Percentiles rank a stretch among this genome's conserved stretches.
These are phyloP conservation scores for Ostrea denselamellosa DNA, from an alignment of 1,140 invertebrate genomes.

Conservation along the genomic window DNA sequence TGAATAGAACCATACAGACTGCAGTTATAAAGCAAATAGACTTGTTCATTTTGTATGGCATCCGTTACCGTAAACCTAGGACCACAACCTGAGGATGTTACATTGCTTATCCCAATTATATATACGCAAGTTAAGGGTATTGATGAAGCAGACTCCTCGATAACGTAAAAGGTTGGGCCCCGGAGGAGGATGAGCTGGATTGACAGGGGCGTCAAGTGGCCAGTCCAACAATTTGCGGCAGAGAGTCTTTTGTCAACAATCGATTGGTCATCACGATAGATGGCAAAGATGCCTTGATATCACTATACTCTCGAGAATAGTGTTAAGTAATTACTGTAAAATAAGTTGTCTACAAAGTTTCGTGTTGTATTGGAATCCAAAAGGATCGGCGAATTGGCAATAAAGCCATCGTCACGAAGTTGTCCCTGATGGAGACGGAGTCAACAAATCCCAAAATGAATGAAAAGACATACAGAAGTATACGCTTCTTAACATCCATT, in stretches of 20 bases:
- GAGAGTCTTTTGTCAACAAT: not conserved
- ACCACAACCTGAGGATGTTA: not conserved
- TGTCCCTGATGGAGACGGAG: not conserved
- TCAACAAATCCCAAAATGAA: too few species aligned
- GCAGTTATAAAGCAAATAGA: not conserved
- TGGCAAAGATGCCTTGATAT: not conserved
- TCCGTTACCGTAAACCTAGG: not conserved
- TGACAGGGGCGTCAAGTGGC: conserved; percentile 1
- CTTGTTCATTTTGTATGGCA: not conserved
- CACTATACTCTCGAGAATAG: not conserved
- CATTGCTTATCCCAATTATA: not conserved
- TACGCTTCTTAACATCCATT: not conserved
- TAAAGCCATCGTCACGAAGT: not conserved
- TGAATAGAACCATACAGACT: not conserved
- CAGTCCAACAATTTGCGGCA: not conserved
- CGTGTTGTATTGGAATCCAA: not conserved
- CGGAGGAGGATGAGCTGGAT: not conserved
- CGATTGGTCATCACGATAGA: conserved; percentile 24
- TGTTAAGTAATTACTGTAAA: not conserved
- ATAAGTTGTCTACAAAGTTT: conserved; percentile 9
- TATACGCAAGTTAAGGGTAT: not conserved
- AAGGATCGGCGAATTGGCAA: not conserved
- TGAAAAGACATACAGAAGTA: too few species aligned
- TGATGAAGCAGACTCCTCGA: not conserved
- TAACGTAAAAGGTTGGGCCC: not conserved